Evolutionary conservation across 2,113 vertebrate genomes (phyloP).

Genomic region (Promerops cafer): DNA sequence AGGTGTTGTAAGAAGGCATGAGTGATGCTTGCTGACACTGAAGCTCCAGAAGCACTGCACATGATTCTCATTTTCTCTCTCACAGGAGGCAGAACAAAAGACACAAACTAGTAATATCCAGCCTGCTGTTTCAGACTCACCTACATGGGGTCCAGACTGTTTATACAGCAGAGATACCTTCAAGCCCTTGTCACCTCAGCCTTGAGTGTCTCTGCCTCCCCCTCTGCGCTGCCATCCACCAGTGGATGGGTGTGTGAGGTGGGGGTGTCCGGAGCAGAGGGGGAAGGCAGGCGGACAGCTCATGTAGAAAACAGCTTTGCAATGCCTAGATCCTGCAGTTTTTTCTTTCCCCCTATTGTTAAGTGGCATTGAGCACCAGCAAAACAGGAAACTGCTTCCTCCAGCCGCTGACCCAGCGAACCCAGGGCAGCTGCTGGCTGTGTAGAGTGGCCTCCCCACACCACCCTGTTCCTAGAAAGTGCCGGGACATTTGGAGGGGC

Average conservation of each 20-base stretch:
- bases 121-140: background rate
- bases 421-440: conserved; percentile 28
- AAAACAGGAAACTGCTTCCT: conserved; percentile 75
- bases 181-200: background rate
- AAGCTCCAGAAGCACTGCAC: background rate
- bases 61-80: background rate
- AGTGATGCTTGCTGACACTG: background rate
- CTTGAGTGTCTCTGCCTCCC: background rate
- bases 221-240: rapidly evolving
- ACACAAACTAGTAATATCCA: background rate
- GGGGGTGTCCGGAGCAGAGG: background rate
- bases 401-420: conserved; percentile 24
- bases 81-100: background rate
- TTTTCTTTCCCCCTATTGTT: conserved; percentile 75
- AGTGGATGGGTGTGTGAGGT: background rate
- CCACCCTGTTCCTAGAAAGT: conserved; percentile 40
- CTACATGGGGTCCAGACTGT: background rate
- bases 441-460: background rate
- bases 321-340: conserved; percentile 37
- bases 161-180: background rate
- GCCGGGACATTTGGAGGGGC: conserved; percentile 4
- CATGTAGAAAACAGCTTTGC: conserved; percentile 40
- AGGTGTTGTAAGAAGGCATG: background rate
- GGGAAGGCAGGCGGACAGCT: background rate
- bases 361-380: conserved; percentile 67